Evolutionary conservation across 92 coral and sea anemone species (phyloP).

Genomic region (Porites lobata): DNA sequence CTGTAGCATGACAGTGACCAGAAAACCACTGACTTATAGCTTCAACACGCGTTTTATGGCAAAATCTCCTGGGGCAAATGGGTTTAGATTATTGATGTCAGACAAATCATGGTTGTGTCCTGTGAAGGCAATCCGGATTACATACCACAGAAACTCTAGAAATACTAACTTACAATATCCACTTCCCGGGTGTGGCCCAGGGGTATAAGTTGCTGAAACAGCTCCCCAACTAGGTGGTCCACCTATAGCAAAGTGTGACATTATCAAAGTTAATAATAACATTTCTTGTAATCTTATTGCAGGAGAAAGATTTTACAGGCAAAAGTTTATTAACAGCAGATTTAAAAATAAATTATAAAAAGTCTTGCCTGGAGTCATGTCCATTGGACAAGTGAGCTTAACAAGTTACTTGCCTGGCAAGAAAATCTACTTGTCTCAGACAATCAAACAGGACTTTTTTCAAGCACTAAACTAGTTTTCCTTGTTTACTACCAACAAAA

Average conservation of each 20-base stretch:
- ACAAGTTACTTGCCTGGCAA: too few relatives aligned
- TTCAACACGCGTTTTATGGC: too few relatives aligned
- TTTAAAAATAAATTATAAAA: too few relatives aligned
- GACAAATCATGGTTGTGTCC: too few relatives aligned
- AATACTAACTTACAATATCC: slow-evolving; percentile 71
- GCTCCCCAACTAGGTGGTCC: slow-evolving; percentile 82
- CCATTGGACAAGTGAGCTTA: too few relatives aligned
- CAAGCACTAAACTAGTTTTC: background rate
- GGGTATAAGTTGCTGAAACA: slow-evolving; percentile 76
- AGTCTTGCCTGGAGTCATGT: too few relatives aligned
- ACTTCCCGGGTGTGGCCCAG: slow-evolving; percentile 76
- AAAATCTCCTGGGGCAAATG: too few relatives aligned
- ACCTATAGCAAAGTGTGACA: slow-evolving; percentile 21
- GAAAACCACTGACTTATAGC: too few relatives aligned
- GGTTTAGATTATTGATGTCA: too few relatives aligned
- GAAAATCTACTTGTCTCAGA: too few relatives aligned
- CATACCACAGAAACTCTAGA: background rate
- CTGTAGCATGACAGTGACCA: too few relatives aligned
- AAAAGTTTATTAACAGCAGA: background rate
- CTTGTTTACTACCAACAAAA: background rate
- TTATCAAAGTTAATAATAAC: background rate
- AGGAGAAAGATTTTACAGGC: background rate
- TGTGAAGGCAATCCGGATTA: too few relatives aligned
- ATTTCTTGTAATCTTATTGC: background rate
- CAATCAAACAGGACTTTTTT: background rate